Percentiles rank a stretch among this genome's conserved stretches.
Evolutionary conservation across 64 coral and sea anemone genomes (phyloP).

Genomic region (Montipora capricornis): DNA sequence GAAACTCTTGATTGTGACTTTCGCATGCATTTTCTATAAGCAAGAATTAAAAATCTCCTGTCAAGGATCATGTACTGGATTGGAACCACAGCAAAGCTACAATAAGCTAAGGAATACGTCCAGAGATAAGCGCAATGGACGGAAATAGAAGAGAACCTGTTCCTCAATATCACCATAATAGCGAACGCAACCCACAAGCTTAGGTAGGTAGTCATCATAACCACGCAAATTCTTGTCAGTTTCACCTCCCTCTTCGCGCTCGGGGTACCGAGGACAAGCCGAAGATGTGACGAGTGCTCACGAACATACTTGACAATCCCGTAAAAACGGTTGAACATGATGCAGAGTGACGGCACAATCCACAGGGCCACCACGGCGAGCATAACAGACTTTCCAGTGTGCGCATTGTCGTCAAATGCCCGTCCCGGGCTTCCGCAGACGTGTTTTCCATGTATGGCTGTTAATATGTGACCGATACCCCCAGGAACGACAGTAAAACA

Average conservation of each 20-base stretch:
- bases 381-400: constrained; percentile 41
- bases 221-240: constrained; percentile 61
- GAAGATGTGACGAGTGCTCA: constrained; percentile 53
- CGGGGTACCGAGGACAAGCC: constrained; percentile 32
- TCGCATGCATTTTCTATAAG: background rate
- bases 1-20: background rate
- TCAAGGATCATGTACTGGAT: constrained; percentile 80
- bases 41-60: constrained; percentile 28
- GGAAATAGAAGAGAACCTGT: constrained; percentile 24
- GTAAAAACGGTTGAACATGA: constrained; percentile 59
- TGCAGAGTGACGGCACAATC: constrained; percentile 65
- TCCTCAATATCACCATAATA: constrained; percentile 55
- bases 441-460: background rate
- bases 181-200: constrained; percentile 61
- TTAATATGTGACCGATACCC: constrained; percentile 49
- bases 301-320: constrained; percentile 48
- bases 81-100: constrained; percentile 70
- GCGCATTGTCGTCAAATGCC: background rate
- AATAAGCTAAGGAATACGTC: constrained; percentile 59
- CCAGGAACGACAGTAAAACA: constrained; percentile 49
- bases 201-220: constrained; percentile 51
- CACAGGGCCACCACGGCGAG: constrained; percentile 57
- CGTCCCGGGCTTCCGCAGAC: constrained; percentile 32
- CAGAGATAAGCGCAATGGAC: constrained; percentile 67
- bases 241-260: constrained; percentile 44